Evolutionary conservation across 1,140 invertebrate species (phyloP).

Genomic region (Bombus pascuorum): DNA sequence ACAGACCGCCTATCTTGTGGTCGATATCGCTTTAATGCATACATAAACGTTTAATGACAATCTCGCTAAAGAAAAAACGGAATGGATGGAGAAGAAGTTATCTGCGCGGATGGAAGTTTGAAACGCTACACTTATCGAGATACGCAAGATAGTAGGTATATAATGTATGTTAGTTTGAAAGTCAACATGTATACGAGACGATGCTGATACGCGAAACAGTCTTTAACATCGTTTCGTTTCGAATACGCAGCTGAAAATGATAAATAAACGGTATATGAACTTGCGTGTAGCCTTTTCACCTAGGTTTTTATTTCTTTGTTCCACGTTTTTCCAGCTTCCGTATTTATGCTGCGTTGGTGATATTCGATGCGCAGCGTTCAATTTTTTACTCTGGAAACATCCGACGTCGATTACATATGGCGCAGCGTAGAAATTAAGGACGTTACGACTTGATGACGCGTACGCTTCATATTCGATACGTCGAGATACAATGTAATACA

Average conservation of each 20-base stretch:
- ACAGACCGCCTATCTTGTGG: background rate
- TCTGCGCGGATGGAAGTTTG: background rate
- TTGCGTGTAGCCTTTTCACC: too few species aligned
- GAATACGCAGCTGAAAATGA: background rate
- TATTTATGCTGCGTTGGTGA: background rate
- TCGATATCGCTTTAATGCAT: slow-evolving; percentile 40
- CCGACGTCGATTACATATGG: background rate
- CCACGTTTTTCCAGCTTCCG: background rate
- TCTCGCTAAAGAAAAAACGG: background rate
- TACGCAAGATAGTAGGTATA: background rate
- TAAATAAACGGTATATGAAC: background rate
- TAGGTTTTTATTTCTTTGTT: background rate
- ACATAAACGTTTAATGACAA: slow-evolving; percentile 30
- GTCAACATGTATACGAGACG: background rate
- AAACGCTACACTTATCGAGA: slow-evolving; percentile 15
- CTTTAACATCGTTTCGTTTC: background rate
- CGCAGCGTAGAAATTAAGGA: background rate
- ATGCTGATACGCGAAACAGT: slow-evolving; percentile 6
- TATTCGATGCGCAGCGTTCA: too few species aligned
- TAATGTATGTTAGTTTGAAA: background rate
- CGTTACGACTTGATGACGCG: background rate
- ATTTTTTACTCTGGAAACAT: background rate
- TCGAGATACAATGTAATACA: too few species aligned
- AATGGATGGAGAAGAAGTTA: background rate
- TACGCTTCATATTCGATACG: background rate